Percentiles rank a stretch among this genome's conserved stretches.
Evolutionary conservation across 1,140 invertebrate genomes (phyloP).

Genomic region (Stegodyphus mimosarum): DNA sequence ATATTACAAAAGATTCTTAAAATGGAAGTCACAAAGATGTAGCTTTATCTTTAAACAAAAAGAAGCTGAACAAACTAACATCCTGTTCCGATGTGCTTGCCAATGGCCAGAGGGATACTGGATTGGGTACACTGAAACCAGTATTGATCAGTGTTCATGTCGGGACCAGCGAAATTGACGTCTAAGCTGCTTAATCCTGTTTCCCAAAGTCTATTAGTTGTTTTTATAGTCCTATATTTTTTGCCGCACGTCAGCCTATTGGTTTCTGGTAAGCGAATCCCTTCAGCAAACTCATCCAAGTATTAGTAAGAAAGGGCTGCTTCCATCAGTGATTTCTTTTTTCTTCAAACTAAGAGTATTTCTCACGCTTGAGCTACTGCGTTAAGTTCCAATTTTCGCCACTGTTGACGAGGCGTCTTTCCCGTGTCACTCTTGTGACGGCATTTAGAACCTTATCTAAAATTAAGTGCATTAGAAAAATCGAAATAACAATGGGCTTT

Average conservation of each 20-base stretch:
- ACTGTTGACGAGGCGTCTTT: no score
- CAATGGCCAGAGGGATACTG: slow-evolving; percentile 32
- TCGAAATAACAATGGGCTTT: no score
- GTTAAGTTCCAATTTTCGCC: background rate
- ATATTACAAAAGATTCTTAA: no score
- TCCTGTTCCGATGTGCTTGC: slow-evolving; percentile 29
- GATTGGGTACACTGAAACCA: slow-evolving; percentile 14
- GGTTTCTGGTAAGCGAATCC: slow-evolving; percentile 46
- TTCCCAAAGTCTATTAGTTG: slow-evolving; percentile 50
- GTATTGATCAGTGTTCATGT: slow-evolving; percentile 50
- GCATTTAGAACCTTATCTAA: no score
- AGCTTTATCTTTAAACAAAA: background rate
- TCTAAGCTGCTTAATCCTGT: slow-evolving; percentile 51
- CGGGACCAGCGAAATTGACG: slow-evolving; percentile 42
- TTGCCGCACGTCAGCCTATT: slow-evolving; percentile 22
- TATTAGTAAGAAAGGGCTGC: slow-evolving; percentile 36
- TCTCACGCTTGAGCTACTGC: background rate
- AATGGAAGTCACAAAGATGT: no score
- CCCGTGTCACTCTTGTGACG: no score
- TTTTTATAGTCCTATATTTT: slow-evolving; percentile 51
- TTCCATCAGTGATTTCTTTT: slow-evolving; percentile 29
- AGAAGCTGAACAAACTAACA: background rate
- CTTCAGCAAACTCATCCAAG: slow-evolving; percentile 22
- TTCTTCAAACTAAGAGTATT: background rate
- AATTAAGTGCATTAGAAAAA: no score